Evolutionary conservation across 2,113 vertebrate genomes (phyloP).

Genomic region (Oryzias curvinotus): DNA sequence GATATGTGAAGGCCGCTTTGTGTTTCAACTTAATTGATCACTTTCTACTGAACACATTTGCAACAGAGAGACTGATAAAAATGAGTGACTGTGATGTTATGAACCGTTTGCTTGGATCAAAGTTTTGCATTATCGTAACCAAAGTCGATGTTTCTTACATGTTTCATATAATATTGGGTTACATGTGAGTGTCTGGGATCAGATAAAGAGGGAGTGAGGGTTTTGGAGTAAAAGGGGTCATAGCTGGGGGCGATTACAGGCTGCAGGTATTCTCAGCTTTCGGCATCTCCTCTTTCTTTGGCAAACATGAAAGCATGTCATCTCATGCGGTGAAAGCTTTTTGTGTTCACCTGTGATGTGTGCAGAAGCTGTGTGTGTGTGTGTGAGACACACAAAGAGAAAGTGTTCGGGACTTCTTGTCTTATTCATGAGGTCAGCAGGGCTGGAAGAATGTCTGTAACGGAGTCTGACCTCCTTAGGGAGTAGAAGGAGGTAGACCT

Average conservation of each 20-base stretch:
- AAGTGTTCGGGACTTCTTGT: constrained; percentile 30
- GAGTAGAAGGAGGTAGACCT: constrained; percentile 39
- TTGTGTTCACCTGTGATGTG: constrained; percentile 53
- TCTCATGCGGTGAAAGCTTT: constrained; percentile 58
- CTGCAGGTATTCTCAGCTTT: constrained; percentile 60
- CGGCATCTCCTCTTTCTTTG: constrained; percentile 41
- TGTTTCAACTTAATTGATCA: too few relatives aligned
- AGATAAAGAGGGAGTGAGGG: constrained; percentile 35
- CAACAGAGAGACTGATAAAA: too few relatives aligned
- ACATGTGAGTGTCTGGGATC: constrained; percentile 33
- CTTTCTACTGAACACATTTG: too few relatives aligned
- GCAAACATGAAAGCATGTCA: constrained; percentile 67
- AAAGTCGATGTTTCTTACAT: neutral
- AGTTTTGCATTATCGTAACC: too few relatives aligned
- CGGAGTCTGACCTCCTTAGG: constrained; percentile 63
- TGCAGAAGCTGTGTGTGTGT: constrained; percentile 22
- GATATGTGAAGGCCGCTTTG: too few relatives aligned
- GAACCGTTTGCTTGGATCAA: neutral
- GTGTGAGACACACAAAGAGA: neutral
- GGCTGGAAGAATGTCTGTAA: constrained; percentile 66
- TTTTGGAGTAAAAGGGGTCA: constrained; percentile 4
- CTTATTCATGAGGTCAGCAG: constrained; percentile 73
- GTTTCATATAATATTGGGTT: constrained; percentile 18
- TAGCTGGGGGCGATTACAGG: constrained; percentile 48
- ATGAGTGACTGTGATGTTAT: too few relatives aligned